Conservation (phyloP, 2,888 invertebrate genomes). For the Serrognathus titanus region DNA sequence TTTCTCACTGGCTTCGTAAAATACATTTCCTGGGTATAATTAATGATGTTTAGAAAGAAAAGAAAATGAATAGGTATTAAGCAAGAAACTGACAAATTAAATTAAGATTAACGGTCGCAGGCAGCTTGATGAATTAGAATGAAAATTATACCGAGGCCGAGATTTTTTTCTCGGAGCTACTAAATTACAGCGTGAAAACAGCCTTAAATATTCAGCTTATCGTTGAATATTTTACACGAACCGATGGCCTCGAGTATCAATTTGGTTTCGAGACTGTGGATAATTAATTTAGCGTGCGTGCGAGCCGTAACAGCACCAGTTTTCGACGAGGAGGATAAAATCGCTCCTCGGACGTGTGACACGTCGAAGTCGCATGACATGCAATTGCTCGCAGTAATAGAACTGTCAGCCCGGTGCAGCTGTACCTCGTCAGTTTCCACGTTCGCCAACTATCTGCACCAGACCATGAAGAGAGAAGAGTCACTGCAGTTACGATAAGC, state of each 20-base stretch:
- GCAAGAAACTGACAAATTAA: slow-evolving; percentile 26
- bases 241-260: too few species aligned
- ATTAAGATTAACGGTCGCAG: slow-evolving; percentile 23
- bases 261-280: too few species aligned
- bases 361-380: slow-evolving; percentile 17
- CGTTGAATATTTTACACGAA: too few species aligned
- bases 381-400: slow-evolving; percentile 20
- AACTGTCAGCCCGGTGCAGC: slow-evolving; percentile 15
- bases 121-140: slow-evolving; percentile 10
- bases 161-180: neutral
- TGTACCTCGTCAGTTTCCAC: slow-evolving; percentile 9
- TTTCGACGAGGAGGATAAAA: too few species aligned
- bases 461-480: slow-evolving; percentile 2
- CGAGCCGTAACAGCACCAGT: too few species aligned
- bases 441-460: neutral
- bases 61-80: slow-evolving; percentile 14
- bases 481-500: too few species aligned
- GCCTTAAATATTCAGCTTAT: too few species aligned
- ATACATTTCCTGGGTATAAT: neutral
- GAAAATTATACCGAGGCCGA: neutral
- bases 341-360: slow-evolving; percentile 14
- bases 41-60: slow-evolving; percentile 12
- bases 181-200: neutral
- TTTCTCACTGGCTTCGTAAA: too few species aligned
- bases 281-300: too few species aligned